Percentiles rank a stretch among this genome's conserved stretches.
These are phyloP conservation scores for Ecdyonurus torrentis DNA, from an alignment of 2,888 invertebrate species.

Conservation along the genomic window DNA sequence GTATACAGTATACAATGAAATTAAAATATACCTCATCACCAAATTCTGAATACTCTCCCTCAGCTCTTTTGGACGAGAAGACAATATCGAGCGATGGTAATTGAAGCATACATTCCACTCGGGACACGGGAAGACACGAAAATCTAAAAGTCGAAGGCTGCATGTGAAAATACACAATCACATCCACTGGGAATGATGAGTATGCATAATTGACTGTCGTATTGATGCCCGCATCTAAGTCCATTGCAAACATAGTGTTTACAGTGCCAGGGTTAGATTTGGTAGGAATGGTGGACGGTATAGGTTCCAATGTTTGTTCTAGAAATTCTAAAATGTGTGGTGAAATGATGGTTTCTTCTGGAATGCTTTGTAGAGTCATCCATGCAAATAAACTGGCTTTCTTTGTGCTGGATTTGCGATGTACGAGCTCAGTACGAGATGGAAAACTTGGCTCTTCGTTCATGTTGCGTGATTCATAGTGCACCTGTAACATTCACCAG, in stretches of 20 bases:
- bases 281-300: slow-evolving; percentile 40
- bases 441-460: slow-evolving; percentile 31
- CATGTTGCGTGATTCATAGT: slow-evolving; percentile 63
- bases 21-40: slow-evolving; percentile 26
- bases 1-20: too few relatives aligned
- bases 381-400: slow-evolving; percentile 85
- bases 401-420: slow-evolving; percentile 49
- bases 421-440: background rate
- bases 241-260: slow-evolving; percentile 18
- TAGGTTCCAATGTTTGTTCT: slow-evolving; percentile 91
- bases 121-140: slow-evolving; percentile 85
- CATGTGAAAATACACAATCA: slow-evolving; percentile 96
- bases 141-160: slow-evolving; percentile 94
- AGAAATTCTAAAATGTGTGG: slow-evolving; percentile 94
- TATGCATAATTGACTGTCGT: slow-evolving; percentile 63
- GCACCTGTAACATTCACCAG: too few relatives aligned
- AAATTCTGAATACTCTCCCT: slow-evolving; percentile 37
- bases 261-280: slow-evolving; percentile 10
- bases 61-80: slow-evolving; percentile 81
- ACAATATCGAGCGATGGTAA: slow-evolving; percentile 94
- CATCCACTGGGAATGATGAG: slow-evolving; percentile 94
- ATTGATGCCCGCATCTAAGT: slow-evolving; percentile 24
- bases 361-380: slow-evolving; percentile 93
- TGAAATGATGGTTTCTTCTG: slow-evolving; percentile 93
- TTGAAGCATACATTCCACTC: slow-evolving; percentile 90